Evolutionary conservation across 1,140 invertebrate species (phyloP).

Genomic region (Thaumetopoea pityocampa): DNA sequence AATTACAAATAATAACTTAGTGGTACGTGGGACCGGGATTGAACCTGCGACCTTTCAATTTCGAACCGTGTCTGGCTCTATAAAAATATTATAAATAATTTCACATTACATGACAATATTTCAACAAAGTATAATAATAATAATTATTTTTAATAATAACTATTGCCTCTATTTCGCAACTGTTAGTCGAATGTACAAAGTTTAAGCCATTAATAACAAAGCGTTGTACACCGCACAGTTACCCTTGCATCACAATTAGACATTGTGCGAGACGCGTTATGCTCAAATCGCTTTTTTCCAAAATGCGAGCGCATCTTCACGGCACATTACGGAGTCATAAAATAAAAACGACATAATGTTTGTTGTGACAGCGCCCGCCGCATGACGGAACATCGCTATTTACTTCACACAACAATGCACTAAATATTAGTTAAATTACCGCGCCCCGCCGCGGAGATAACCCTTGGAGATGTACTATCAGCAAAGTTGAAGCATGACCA

Average conservation of each 20-base stretch:
- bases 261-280: constrained; percentile 49
- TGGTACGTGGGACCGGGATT: no score
- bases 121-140: no score
- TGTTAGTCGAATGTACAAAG: constrained; percentile 11
- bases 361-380: constrained; percentile 69
- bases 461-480: constrained; percentile 49
- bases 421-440: constrained; percentile 58
- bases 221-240: constrained; percentile 40
- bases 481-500: no score
- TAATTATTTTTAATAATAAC: constrained; percentile 5
- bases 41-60: no score
- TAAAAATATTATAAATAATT: no score
- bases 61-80: no score
- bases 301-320: constrained; percentile 55
- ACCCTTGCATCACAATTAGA: constrained; percentile 32
- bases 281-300: constrained; percentile 46
- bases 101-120: no score
- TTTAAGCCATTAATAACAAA: constrained; percentile 39
- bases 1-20: no score
- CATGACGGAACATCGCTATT: constrained; percentile 64
- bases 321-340: constrained; percentile 63
- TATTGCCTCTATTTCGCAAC: not conserved
- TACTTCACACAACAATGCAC: constrained; percentile 65
- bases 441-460: constrained; percentile 53
- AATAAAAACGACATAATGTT: constrained; percentile 68